Evolutionary conservation across 2,797 vertebrate species (phyloP), one percentile per base, ranked within the genome.

Genomic region (Ispidina picta): DNA sequence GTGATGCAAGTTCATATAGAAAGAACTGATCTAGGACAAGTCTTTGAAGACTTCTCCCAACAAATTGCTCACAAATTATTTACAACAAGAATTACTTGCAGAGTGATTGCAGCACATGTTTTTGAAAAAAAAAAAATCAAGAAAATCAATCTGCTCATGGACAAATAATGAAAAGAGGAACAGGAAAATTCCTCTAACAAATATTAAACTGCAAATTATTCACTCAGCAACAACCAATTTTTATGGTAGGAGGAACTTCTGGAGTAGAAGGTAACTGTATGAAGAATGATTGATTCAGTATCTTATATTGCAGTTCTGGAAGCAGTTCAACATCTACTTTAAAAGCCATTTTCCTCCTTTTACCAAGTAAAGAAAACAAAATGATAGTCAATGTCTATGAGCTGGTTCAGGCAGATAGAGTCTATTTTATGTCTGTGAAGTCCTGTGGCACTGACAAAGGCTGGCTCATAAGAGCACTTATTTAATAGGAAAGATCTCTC

Each of bases 221-320:
- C 82, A 82, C 64, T 90, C 44, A 86, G 86, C 91, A 94, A 69
- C 74, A 90, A 69, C 69, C 49, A 71, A 25, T 72, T 93, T 92
- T 94, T 96, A 48, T 69, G 85, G 69, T 91, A 83, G 88, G 81
- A 71, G 83, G 62, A 92, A 75, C 91, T 79, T 74, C 60, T 71
- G 48, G 74, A 94, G 91, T 89, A 91, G 95, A 95, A 96, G 83
- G 86, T 33, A 95, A 82, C 89, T 79, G 49, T 64, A 55, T 77
- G 86, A 90, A 58, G 89, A 82, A 77, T 91, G 85, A 92, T 86
- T 92, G 91, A 88, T 91, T 93, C 93, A 74, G 69, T 86, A 79
- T 84, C 86, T 95, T 88, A 51, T 71, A 90, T 65, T 94, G 86
- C 72, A 91, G 22, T 91, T 88, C 81, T 96, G 91, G 83, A 95